Percentiles rank a stretch among this genome's conserved stretches.
Conservation (phyloP, 2,888 invertebrate genomes). For the Mesoligia furuncula region DNA sequence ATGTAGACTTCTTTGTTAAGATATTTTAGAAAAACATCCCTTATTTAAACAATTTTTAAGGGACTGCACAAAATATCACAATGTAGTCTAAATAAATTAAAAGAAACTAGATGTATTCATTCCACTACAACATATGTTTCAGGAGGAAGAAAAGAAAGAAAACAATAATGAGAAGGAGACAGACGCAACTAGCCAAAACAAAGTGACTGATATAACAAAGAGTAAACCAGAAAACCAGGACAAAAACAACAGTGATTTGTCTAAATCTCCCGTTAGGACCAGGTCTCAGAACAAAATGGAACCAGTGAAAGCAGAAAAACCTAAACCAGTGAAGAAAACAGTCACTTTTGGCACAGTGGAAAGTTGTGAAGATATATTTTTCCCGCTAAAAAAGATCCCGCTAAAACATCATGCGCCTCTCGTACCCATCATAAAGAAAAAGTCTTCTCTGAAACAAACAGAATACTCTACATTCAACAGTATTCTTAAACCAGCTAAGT, state of each 20-base stretch:
- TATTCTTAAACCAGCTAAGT: constrained; percentile 91
- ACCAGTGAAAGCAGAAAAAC: constrained; percentile 82
- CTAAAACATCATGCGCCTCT: constrained; percentile 91
- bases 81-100: not conserved
- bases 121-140: constrained; percentile 65
- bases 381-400: constrained; percentile 90
- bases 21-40: not conserved
- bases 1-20: not conserved
- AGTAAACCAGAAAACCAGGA: constrained; percentile 74
- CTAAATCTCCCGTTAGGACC: constrained; percentile 86
- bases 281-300: constrained; percentile 90
- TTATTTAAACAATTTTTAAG: not conserved
- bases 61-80: not conserved
- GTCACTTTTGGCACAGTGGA: constrained; percentile 92
- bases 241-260: constrained; percentile 74
- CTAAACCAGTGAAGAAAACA: constrained; percentile 91
- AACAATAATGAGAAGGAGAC: constrained; percentile 84
- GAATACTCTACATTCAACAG: constrained; percentile 90
- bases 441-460: constrained; percentile 90
- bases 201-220: constrained; percentile 74
- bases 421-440: constrained; percentile 92
- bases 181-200: constrained; percentile 77
- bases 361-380: constrained; percentile 91
- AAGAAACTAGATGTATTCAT: constrained; percentile 16
- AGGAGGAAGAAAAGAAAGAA: constrained; percentile 90